phyloP scores from a whole-genome alignment of 2,797 vertebrate species.

The Enteromius treurensis region DNA sequence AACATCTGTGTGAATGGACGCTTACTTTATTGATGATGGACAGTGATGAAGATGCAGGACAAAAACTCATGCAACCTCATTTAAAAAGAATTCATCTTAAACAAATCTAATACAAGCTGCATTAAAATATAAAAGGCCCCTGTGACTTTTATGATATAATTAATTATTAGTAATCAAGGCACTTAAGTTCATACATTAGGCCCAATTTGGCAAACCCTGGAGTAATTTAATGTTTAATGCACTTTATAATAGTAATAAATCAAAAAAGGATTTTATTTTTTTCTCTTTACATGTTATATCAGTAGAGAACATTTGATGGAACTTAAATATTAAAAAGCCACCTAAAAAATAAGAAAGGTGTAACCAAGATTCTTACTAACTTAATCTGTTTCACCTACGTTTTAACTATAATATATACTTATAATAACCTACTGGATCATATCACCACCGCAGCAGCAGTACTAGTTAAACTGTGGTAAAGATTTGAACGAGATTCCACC shows the following conservation, averaged over 20 bases:
- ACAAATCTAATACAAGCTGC: too few species aligned
- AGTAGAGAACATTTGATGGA: too few species aligned
- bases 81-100: not conserved
- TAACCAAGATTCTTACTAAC: too few species aligned
- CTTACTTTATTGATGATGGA: not conserved
- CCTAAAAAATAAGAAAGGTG: too few species aligned
- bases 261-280: not conserved
- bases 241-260: not conserved
- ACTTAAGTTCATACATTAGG: not conserved
- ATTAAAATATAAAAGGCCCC: too few species aligned
- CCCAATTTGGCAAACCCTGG: not conserved
- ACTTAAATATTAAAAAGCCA: too few species aligned
- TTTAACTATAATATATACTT: too few species aligned
- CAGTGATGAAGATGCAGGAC: not conserved
- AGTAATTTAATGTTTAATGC: not conserved
- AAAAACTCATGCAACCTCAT: not conserved
- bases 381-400: too few species aligned
- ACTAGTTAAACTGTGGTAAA: not conserved
- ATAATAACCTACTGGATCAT: not conserved
- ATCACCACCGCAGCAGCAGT: not conserved
- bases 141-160: not conserved
- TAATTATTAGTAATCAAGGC: not conserved
- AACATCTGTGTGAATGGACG: not conserved
- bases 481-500: not conserved
- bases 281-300: not conserved